These are phyloP conservation scores for Epistrophe grossulariae DNA, from an alignment of 2,888 invertebrate genomes.

Conservation along the genomic window DNA sequence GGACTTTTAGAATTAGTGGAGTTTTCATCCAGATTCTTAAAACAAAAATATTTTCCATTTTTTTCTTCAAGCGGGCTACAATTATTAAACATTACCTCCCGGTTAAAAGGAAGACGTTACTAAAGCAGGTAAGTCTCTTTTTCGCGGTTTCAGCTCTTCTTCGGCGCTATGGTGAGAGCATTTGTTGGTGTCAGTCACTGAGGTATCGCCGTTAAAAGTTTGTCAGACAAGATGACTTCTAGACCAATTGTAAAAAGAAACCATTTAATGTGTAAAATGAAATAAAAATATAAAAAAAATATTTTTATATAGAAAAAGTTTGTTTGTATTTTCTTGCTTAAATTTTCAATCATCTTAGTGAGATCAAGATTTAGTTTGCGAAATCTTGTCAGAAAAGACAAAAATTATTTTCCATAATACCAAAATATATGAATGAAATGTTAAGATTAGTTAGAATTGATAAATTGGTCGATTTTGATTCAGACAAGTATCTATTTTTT, in stretches of 20 bases:
- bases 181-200: slow-evolving; percentile 37
- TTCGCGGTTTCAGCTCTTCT: slow-evolving; percentile 53
- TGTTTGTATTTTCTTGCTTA: slow-evolving; percentile 3
- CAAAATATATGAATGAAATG: not conserved
- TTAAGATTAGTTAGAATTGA: not conserved
- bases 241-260: slow-evolving; percentile 34
- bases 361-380: not conserved
- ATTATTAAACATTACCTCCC: slow-evolving; percentile 45
- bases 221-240: slow-evolving; percentile 19
- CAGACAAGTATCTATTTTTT: no score
- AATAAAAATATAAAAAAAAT: slow-evolving; percentile 15
- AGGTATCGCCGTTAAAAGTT: slow-evolving; percentile 6
- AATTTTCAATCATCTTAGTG: not conserved
- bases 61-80: slow-evolving; percentile 70
- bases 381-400: no score
- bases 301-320: slow-evolving; percentile 4
- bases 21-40: slow-evolving; percentile 46
- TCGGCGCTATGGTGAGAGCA: slow-evolving; percentile 15
- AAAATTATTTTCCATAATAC: not conserved
- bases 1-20: slow-evolving; percentile 50
- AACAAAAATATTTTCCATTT: slow-evolving; percentile 56
- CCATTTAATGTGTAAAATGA: slow-evolving; percentile 23
- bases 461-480: no score
- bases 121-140: slow-evolving; percentile 62
- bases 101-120: slow-evolving; percentile 56